phyloP scores from a whole-genome alignment of 2,888 invertebrate genomes.

The Cataglyphis rosenhaueri region DNA sequence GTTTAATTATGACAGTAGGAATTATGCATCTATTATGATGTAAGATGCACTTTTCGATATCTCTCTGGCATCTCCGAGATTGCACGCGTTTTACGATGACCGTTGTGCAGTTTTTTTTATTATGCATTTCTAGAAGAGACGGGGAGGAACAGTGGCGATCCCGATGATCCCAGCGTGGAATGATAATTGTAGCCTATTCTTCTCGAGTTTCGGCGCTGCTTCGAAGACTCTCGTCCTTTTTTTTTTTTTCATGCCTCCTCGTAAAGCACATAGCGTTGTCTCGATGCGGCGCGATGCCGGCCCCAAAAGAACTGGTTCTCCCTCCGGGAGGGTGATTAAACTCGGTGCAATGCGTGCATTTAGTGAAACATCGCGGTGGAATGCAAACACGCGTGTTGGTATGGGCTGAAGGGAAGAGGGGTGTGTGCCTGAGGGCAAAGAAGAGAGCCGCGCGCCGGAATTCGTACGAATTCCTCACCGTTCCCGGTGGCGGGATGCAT shows the following conservation, averaged over 20 bases:
- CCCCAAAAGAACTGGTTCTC: slow-evolving; percentile 79
- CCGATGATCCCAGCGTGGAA: not conserved
- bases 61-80: not conserved
- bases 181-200: slow-evolving; percentile 34
- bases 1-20: not conserved
- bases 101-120: slow-evolving; percentile 2
- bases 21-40: not conserved
- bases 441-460: slow-evolving; percentile 40
- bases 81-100: not conserved
- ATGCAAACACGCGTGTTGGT: slow-evolving; percentile 73
- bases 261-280: slow-evolving; percentile 61
- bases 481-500: slow-evolving; percentile 22
- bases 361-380: slow-evolving; percentile 77
- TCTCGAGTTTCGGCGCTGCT: slow-evolving; percentile 60
- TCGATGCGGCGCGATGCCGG: slow-evolving; percentile 46
- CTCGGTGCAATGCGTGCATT: slow-evolving; percentile 80
- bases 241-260: slow-evolving; percentile 44
- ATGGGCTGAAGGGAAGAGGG: slow-evolving; percentile 51
- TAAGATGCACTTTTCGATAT: not conserved
- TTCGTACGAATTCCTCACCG: slow-evolving; percentile 53
- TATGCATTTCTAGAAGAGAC: not conserved
- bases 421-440: not conserved
- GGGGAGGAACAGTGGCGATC: slow-evolving; percentile 22
- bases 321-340: slow-evolving; percentile 78
- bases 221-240: slow-evolving; percentile 59